These are phyloP conservation scores for Meandrina meandrites DNA, from an alignment of 92 coral and sea anemone species.

Conservation along the genomic window DNA sequence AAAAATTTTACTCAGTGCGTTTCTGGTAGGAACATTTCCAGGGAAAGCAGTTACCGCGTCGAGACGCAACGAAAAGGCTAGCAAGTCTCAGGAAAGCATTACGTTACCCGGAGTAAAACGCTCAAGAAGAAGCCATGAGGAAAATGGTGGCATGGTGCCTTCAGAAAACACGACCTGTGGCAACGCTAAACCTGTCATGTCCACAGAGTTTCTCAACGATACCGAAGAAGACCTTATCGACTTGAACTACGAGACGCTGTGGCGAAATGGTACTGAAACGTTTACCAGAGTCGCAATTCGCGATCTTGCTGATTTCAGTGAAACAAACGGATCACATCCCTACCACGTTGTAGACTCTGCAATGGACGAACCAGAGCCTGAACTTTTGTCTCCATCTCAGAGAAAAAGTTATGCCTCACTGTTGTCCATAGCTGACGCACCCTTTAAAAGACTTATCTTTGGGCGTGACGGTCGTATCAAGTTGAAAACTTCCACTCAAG, in stretches of 20 bases:
- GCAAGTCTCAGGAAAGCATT: background rate
- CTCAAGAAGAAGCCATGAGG: constrained; percentile 10
- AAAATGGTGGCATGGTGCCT: background rate
- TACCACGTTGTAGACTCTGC: constrained; percentile 20
- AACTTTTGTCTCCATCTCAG: background rate
- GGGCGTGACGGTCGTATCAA: constrained; percentile 58
- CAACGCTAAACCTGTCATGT: background rate
- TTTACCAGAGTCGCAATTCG: constrained; percentile 8
- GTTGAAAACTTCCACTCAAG: constrained; percentile 43
- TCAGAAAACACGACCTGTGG: background rate
- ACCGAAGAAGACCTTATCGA: constrained; percentile 13
- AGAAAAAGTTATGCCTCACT: background rate
- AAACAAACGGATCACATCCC: background rate
- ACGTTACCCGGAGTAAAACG: background rate
- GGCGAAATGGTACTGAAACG: constrained; percentile 40
- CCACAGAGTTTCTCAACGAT: background rate
- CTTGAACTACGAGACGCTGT: constrained; percentile 42
- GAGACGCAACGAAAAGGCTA: background rate
- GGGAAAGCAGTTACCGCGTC: background rate
- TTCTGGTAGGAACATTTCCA: constrained; percentile 4
- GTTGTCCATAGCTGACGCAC: background rate
- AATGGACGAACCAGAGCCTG: constrained; percentile 9
- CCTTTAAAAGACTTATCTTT: constrained; percentile 50
- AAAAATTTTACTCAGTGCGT: background rate
- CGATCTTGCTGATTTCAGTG: background rate